Evolutionary conservation across 1,140 invertebrate species (phyloP).

Genomic region (Cyphomyrmex costatus): DNA sequence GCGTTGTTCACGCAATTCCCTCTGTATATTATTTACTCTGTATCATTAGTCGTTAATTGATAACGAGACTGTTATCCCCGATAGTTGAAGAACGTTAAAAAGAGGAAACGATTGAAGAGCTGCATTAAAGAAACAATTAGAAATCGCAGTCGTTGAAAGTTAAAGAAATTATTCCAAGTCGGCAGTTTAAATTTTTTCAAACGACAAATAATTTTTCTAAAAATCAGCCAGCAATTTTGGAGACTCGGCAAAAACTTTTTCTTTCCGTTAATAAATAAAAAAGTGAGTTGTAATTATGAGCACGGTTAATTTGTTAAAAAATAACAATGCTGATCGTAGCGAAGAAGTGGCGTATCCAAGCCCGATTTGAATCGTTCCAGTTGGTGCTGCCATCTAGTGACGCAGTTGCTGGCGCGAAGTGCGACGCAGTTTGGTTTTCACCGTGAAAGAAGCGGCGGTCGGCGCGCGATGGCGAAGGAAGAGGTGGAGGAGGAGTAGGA

Average conservation of each 20-base stretch:
- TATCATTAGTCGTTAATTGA: slow-evolving; percentile 32
- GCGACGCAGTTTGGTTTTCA: slow-evolving; percentile 75
- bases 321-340: neutral
- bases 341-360: neutral
- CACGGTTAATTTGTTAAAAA: neutral
- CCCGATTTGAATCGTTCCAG: slow-evolving; percentile 70
- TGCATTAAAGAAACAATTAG: neutral
- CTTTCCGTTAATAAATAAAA: neutral
- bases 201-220: neutral
- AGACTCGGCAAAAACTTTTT: neutral
- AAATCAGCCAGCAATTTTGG: neutral
- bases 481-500: neutral
- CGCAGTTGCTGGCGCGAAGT: slow-evolving; percentile 62
- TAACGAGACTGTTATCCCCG: neutral
- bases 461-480: slow-evolving; percentile 66
- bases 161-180: neutral
- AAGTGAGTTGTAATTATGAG: neutral
- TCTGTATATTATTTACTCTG: slow-evolving; percentile 8
- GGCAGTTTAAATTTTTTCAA: too few relatives aligned
- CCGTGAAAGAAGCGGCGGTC: slow-evolving; percentile 76
- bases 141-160: too few relatives aligned
- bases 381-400: slow-evolving; percentile 79
- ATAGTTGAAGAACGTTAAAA: neutral
- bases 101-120: neutral
- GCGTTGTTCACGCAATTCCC: slow-evolving; percentile 37